These are phyloP conservation scores for Zosterops pallidus DNA, from an alignment of 2,113 vertebrate genomes.

Conservation along the genomic window DNA sequence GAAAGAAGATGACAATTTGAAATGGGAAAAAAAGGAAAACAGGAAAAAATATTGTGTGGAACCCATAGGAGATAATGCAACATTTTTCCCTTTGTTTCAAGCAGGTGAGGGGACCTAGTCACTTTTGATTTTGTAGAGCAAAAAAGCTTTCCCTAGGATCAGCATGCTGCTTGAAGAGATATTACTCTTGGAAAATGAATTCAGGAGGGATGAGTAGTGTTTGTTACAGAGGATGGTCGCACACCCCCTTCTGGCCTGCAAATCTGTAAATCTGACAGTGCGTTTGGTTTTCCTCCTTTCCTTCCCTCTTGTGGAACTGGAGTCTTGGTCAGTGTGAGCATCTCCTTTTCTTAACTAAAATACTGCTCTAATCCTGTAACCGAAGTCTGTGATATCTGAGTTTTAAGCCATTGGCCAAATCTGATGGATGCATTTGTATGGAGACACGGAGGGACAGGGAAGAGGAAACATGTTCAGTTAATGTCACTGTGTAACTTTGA, in stretches of 20 bases:
- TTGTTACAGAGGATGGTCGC: not conserved
- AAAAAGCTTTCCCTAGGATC: not conserved
- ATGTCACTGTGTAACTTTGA: not conserved
- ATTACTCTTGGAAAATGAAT: not conserved
- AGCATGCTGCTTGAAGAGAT: not conserved
- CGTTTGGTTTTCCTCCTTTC: not conserved
- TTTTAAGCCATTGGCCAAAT: not conserved
- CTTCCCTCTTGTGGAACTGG: not conserved
- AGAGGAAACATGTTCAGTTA: not conserved
- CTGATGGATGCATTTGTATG: not conserved
- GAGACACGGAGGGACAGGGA: rapidly evolving
- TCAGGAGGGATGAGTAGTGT: not conserved
- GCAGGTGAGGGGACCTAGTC: not conserved
- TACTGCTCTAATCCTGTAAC: not conserved
- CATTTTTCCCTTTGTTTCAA: not conserved
- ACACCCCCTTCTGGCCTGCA: not conserved
- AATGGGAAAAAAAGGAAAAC: not conserved
- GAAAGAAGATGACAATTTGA: not conserved
- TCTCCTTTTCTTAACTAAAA: not conserved
- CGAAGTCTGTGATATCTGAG: not conserved
- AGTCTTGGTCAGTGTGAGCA: not conserved
- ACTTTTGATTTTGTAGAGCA: not conserved
- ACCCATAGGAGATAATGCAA: not conserved
- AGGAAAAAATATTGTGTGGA: not conserved
- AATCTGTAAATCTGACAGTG: not conserved